Base-by-base conservation (phyloP, 1,140 invertebrate species). In the Drosophila ironensis region DNA sequence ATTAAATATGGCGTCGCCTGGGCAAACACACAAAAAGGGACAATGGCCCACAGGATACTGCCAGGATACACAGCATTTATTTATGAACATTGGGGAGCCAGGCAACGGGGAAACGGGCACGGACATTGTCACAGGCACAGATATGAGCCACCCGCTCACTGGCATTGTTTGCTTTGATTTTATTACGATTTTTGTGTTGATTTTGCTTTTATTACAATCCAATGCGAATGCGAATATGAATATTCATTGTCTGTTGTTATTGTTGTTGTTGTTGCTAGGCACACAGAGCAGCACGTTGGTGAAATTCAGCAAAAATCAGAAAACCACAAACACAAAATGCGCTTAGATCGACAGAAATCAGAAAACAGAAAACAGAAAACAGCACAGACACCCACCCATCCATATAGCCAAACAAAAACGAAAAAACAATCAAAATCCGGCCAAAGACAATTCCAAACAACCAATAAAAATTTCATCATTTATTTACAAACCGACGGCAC, bases 181-280 rank as follows among this genome's bases (percentile, higher is more conserved):
- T 84, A 82, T 82, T 82, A 82, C 72, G 68, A 77, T 82, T 82
- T 82, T 84, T 82, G 78, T 82, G 77, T 82, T 82, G 78, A 82
- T 82, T 82, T 82, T 82, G 78, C 78, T 84, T 82, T 82, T 82
- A 84, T 82, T 82, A 70, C 69, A 84, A 84, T 77, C 76, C 72
- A 77, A 84, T 81, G 73, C 56, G 6, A 25, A 27, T 63, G 33
- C 33, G 42, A 63, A 48, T 63, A 64, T 64, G 60, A 64, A 64
- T 64, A 64, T 64, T 64, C 60, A 64, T 64, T 40, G 16, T 42
- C 22, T 50, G 24, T 27, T 72, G 38, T 41, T 53, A 22, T 38
- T 45, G 38, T 47, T 53, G 25, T 12, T 57, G 37, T 7, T 50
- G 8, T 30, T 46, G 12, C 8, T 20, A 46, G 24, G 20, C 35